phyloP scores from a whole-genome alignment of 2,888 invertebrate species.

The Drosophila phalerata region DNA sequence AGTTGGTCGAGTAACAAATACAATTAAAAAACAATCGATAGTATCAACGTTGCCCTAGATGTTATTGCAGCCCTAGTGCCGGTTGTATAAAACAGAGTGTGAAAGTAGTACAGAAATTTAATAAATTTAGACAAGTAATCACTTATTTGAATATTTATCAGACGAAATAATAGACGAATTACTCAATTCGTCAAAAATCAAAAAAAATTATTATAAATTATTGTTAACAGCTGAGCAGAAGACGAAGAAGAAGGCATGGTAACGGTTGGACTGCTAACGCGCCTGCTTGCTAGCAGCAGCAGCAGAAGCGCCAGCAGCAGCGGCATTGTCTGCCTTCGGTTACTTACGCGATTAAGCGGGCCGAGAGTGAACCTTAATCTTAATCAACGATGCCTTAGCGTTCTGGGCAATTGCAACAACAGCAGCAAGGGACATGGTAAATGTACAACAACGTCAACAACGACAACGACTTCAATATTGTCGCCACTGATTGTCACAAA shows the following conservation, averaged over 20 bases:
- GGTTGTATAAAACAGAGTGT: slow-evolving; percentile 45
- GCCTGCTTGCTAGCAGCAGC: slow-evolving; percentile 29
- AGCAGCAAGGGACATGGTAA: slow-evolving; percentile 16
- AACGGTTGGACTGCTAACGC: slow-evolving; percentile 46
- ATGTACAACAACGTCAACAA: slow-evolving; percentile 4
- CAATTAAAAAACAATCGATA: background rate
- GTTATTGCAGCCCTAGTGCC: slow-evolving; percentile 47
- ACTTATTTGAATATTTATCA: slow-evolving; percentile 14
- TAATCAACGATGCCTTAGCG: slow-evolving; percentile 47
- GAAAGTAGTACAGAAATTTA: slow-evolving; percentile 27
- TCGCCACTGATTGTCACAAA: slow-evolving; percentile 44
- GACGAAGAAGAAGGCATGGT: slow-evolving; percentile 42
- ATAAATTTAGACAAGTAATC: slow-evolving; percentile 9
- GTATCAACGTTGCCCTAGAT: background rate
- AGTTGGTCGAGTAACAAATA: too few relatives aligned
- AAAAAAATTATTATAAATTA: slow-evolving; percentile 24
- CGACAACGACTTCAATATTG: slow-evolving; percentile 30
- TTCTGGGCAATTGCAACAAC: slow-evolving; percentile 15
- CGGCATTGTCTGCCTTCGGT: slow-evolving; percentile 27
- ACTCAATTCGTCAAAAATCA: slow-evolving; percentile 27
- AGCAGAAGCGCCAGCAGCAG: slow-evolving; percentile 7
- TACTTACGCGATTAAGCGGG: slow-evolving; percentile 24
- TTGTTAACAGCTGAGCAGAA: slow-evolving; percentile 25
- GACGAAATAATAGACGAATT: slow-evolving; percentile 30
- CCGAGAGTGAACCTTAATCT: slow-evolving; percentile 15